Evolutionary conservation across 37 sponge, comb jelly and placozoan species (phyloP).

Genomic region (Beroe ovata): DNA sequence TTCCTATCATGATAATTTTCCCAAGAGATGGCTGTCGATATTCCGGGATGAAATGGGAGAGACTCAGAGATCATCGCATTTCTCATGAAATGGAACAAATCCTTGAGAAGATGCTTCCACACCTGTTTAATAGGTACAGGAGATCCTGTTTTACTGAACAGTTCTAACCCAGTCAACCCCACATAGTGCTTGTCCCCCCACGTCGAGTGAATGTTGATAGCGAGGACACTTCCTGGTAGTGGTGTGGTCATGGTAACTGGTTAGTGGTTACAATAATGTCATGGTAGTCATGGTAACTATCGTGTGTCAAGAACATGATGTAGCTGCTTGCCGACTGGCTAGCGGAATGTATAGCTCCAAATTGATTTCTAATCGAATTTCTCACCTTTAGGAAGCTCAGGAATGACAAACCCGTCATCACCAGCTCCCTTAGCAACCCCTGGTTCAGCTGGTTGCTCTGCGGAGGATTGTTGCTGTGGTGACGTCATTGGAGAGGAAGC

Average conservation of each 20-base stretch:
- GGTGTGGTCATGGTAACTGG: too few species aligned
- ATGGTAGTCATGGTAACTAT: too few species aligned
- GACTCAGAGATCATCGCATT: too few species aligned
- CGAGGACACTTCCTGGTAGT: slow-evolving; percentile 77
- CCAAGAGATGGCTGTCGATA: too few species aligned
- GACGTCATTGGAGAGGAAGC: not conserved
- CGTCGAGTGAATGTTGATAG: slow-evolving; percentile 78
- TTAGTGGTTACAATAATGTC: too few species aligned
- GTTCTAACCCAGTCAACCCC: slow-evolving; percentile 91
- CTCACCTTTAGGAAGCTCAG: slow-evolving; percentile 45
- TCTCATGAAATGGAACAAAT: too few species aligned
- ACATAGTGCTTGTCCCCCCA: slow-evolving; percentile 97
- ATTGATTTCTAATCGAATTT: not conserved
- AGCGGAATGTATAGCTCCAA: too few species aligned
- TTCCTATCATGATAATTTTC: too few species aligned
- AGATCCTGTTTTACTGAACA: slow-evolving; percentile 79
- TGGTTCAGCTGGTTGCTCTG: not conserved
- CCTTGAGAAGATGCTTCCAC: not conserved
- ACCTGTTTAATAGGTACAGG: slow-evolving; percentile 73
- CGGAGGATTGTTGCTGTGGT: not conserved
- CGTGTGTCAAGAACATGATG: too few species aligned
- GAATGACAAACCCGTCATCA: slow-evolving; percentile 14
- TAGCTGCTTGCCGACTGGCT: too few species aligned
- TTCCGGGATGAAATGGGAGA: too few species aligned
- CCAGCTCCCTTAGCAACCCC: not conserved